Base-by-base conservation (phyloP, 1,140 invertebrate genomes). In the Apolygus lucorum region DNA sequence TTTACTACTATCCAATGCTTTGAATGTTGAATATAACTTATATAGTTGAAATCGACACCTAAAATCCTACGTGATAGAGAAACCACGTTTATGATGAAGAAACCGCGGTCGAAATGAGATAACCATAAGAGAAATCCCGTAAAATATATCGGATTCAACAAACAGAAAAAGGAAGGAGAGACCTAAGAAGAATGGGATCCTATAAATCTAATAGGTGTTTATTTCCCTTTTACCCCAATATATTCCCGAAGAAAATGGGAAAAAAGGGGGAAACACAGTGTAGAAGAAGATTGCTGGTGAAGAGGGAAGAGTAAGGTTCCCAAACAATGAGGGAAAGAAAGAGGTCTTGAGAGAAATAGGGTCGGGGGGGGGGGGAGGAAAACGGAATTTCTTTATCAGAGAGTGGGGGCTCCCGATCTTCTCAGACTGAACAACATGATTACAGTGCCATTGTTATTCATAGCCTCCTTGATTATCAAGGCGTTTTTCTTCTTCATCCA, bases 181-280 rank as follows among this genome's bases (percentile, higher is more conserved):
- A 42, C 34, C 4, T 8, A 42, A 42, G 34, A 42, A 42, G 54
- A 59, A 59, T 17, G 54, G 22, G 54, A 59, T 13, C 54, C 54
- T 17, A 59, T 59, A 59, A 59, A 59, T 59, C 54, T 59, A 59
- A 59, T 59, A 59, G 54, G 54, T 59, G 54, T 59, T 59, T 59
- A 59, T 59, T 17, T 22, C 54, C 22, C 22, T 17, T 59, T 59
- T 59, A 59, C 54, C 54, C 54, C 54, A 59, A 59, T 59, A 24
- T 59, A 59, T 24, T 59, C 34, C 34, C 4, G 17, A 42, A 42
- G 34, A 42, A 42, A 42, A 42, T 4, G 54, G 22, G 54, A 59
- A 59, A 59, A 22, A 24, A 24, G 54, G 22, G n/a, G n/a, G n/a
- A n/a, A n/a, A n/a, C n/a, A n/a, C n/a, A n/a, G n/a, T n/a, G n/a